Evolutionary conservation across 1,140 invertebrate genomes (phyloP), one percentile per base, ranked within the genome.

Genomic region (Saccostrea glomerata): DNA sequence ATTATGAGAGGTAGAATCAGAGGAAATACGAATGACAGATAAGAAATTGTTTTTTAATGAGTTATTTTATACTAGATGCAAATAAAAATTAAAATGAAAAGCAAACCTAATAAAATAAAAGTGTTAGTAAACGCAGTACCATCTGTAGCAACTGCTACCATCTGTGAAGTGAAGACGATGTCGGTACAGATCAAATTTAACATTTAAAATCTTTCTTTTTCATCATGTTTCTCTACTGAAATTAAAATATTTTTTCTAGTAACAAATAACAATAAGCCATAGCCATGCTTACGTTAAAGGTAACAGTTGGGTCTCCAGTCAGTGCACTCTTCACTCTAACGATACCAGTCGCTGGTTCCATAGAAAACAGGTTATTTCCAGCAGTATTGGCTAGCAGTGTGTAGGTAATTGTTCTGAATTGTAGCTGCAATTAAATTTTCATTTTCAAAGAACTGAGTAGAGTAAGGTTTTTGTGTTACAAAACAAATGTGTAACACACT

Each of bases 261-360:
- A 47, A 47, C 47, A 47, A 47, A 47, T 47, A 47, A 47, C 47
- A 47, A 47, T 47, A 47, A 47, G 47, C 47, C 17, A 12, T 17
- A 9, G 70, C 25, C 30, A 15, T 77, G 11, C 82, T 84, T 54
- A 84, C 82, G 54, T 25, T 85, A 63, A 60, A 36, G 13, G 56
- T 60, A 15, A 85, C 84, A 40, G 84, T 63, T 25, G 84, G 84
- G 30, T 85, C 84, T 30, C 47, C 25, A 63, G 55, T 85, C 6
- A 91, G 84, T 4, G 54, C n/a, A 58, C 36, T 56, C 12, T 15
- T 54, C 11, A 97, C 97, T 30, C 97, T 98, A 4, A 99, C 95
- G 0, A 97, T 96, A 0, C 98, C 98, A 0, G 97, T 97, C 84
- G 96, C 97, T 0, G 97, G 97, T 94, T 98, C 97, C 66, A 99